Percentiles rank a stretch among this genome's conserved stretches.
Evolutionary conservation across 2,797 vertebrate genomes (phyloP).

Genomic region (Acanthurus tractus): DNA sequence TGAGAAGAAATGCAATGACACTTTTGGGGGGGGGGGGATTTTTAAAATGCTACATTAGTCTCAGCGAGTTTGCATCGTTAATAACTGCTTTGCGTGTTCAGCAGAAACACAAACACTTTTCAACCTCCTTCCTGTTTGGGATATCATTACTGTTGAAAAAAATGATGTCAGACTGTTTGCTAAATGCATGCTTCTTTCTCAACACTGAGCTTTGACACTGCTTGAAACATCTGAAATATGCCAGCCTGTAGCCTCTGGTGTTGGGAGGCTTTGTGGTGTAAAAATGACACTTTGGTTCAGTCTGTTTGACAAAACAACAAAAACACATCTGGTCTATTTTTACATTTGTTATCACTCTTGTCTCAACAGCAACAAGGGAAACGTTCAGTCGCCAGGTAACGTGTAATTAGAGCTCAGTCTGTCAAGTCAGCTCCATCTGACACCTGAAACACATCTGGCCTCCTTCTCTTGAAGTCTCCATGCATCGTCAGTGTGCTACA

Average conservation of each 20-base stretch:
- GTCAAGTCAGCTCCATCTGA: slow-evolving; percentile 7
- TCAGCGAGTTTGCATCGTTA: not conserved
- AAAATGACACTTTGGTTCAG: not conserved
- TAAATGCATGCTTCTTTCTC: slow-evolving; percentile 3
- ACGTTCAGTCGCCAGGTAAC: slow-evolving; percentile 24
- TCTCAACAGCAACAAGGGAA: not conserved
- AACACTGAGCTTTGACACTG: not conserved
- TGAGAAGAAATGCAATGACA: not conserved
- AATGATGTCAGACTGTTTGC: not conserved
- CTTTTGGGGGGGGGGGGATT: not conserved
- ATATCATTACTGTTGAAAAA: too few relatives aligned
- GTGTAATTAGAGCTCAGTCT: slow-evolving; percentile 6
- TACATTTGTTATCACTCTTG: not conserved
- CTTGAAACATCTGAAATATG: not conserved
- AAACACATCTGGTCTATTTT: not conserved
- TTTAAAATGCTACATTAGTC: not conserved
- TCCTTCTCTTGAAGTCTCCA: not conserved
- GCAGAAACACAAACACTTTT: too few relatives aligned
- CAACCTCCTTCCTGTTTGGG: too few relatives aligned
- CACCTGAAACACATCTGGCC: slow-evolving; percentile 17
- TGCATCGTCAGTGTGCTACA: not conserved
- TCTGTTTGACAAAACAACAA: slow-evolving; percentile 2
- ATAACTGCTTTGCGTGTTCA: too few relatives aligned
- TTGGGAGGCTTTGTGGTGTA: not conserved
- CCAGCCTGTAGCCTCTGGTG: not conserved